Evolutionary conservation across 2,797 vertebrate species (phyloP), one percentile per base, ranked within the genome.

Genomic region (Cuniculus paca): DNA sequence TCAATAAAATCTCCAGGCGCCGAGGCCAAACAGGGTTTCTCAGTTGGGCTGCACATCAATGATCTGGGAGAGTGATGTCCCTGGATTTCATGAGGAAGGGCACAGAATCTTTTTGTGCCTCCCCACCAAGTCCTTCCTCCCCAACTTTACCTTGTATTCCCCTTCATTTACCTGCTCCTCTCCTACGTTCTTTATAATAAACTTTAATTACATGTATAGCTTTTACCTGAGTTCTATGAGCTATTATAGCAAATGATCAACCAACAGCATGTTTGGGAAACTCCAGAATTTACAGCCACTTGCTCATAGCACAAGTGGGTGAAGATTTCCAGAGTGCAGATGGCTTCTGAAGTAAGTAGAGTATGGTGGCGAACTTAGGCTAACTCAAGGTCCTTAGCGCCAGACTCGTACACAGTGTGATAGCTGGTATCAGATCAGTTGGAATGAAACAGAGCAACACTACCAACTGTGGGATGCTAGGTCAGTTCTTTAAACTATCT

Each of bases 181-280:
- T 85, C 42, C 11, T 72, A 9, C 56, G 17, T 75, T 13, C 17
- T 85, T 92, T 42, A 54, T 22, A 48, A 84, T 39, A 52, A 60
- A 45, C 36, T 74, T 13, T 34, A 77, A 78, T 72, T 48, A 45
- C 75, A 52, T 80, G 12, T 52, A 45, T 50, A 78, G 6, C 1
- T 77, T 20, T 75, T 52, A 36, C 7, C 19, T 81, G 70, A 74
- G 45, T 80, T 90, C 12, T 75, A 1, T 75, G 82, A 80, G 3
- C 75, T 80, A 24, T 84, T 74, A 26, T 52, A 84, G 54, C n/a
- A 92, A 87, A 90, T 70, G 19, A 70, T 58, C 20, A 83, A 84
- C 36, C 14, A 5, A 6, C 24, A 70, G 45, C 6, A 12, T 31
- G 52, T 84, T 68, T 34, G 28, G 48, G 58, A 36, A 63, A 83